Percentiles rank a stretch among this genome's conserved stretches.
phyloP scores from a whole-genome alignment of 2,797 vertebrate genomes.

The Gorsachius magnificus region DNA sequence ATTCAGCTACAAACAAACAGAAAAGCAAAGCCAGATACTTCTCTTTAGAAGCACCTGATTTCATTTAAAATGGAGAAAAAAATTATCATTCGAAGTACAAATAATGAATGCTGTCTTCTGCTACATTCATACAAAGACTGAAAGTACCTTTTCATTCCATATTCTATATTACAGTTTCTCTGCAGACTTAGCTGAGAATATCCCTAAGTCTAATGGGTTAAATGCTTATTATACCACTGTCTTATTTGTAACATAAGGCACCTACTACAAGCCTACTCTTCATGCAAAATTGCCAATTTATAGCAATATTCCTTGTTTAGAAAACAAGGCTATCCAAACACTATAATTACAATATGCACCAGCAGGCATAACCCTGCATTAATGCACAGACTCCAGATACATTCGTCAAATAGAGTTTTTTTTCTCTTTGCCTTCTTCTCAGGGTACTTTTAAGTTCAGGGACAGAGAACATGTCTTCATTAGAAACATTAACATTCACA shows the following conservation, averaged over 20 bases:
- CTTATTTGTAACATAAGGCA: constrained; percentile 72
- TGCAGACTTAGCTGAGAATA: constrained; percentile 24
- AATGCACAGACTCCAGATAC: constrained; percentile 81
- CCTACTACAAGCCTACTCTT: constrained; percentile 75
- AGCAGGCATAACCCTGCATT: constrained; percentile 79
- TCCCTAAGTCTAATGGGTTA: constrained; percentile 61
- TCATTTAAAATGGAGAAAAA: not conserved
- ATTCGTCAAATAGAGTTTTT: constrained; percentile 85
- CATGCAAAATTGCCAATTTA: constrained; percentile 79
- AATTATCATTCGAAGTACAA: not conserved
- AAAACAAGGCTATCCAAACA: constrained; percentile 86
- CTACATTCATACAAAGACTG: not conserved
- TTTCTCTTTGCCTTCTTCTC: constrained; percentile 83
- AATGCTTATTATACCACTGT: constrained; percentile 65
- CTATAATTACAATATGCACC: constrained; percentile 80
- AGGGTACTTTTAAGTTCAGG: constrained; percentile 99
- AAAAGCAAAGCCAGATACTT: not conserved
- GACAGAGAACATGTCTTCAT: constrained; percentile 99
- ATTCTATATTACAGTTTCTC: not conserved
- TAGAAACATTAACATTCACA: constrained; percentile 99
- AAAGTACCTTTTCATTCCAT: not conserved
- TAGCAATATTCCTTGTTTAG: constrained; percentile 82
- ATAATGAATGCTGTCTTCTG: not conserved
- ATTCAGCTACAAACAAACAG: not conserved
- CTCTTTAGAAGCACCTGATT: not conserved